Evolutionary conservation across 2,888 invertebrate genomes (phyloP), one percentile per base, ranked within the genome.

Genomic region (Lithophane socia): DNA sequence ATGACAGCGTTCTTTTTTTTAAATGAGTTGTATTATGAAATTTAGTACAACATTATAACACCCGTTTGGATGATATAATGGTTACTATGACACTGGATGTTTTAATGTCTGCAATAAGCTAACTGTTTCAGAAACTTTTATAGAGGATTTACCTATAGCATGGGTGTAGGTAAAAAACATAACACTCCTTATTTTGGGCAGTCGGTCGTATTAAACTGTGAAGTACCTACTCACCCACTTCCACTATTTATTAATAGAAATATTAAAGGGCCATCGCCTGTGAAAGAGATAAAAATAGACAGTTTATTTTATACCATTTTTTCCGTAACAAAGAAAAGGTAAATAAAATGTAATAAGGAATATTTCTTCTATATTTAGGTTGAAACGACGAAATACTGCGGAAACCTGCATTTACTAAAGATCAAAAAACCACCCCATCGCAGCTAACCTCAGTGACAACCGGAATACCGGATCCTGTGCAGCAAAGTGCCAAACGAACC

Each of bases 401-500:
- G 52, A 58, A 77, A 44, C 42, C 29, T 47, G 67, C 49, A 47
- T 58, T 72, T 37, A 60, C 18, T 37, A 1, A 42, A 56, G 37
- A 47, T 60, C 71, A 64, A 24, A 61, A 61, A 52, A 49, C 16
- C 24, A 64, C 2, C 18, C 54, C 37, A 44, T n/a, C 60, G 24
- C 12, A 69, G 37, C 10, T 18, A 18, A 42, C 64, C 13, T 60
- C 77, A 73, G 21, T 21, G 5, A 12, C 64, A 44, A 58, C 54
- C 42, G 82, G 77, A 68, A 56, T 13, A 66, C 18, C 47, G 7
- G 47, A 66, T 21, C 13, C 42, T 61, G 44, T 56, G 29, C 44
- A 61, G 77, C 60, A 37, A 61, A 16, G 13, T 44, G 42, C 54
- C 65, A 49, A 81, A 56, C 77, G 54, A 60, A 80, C 65, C 29